A percentile compares a stretch with the other conserved stretches of the same genome.
Conservation (phyloP, 2,888 invertebrate species). For the Aphodius sticticus region DNA sequence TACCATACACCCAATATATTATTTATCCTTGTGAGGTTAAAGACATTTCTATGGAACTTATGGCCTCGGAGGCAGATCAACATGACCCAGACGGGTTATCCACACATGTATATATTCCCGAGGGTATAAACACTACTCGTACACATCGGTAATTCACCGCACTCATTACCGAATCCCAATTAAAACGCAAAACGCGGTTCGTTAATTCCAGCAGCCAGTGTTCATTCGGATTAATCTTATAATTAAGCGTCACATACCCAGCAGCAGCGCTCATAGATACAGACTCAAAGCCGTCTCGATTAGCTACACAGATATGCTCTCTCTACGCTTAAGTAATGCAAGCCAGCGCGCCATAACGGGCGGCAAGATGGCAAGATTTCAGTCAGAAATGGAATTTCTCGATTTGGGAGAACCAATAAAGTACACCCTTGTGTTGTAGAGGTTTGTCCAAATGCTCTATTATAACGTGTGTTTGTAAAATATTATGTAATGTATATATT, state of each 20-base stretch:
- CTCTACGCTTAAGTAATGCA: background rate
- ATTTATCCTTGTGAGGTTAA: background rate
- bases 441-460: no score
- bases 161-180: constrained; percentile 4
- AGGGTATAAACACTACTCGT: background rate
- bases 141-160: background rate
- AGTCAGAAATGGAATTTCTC: no score
- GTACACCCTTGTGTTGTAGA: no score
- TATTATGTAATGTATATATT: no score
- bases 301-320: background rate
- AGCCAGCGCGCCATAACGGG: background rate
- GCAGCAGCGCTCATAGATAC: background rate
- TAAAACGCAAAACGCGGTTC: background rate
- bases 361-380: no score
- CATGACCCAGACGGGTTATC: background rate
- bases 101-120: background rate
- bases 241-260: background rate
- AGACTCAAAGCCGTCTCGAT: background rate
- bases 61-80: background rate
- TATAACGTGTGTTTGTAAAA: no score
- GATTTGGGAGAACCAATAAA: no score
- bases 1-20: background rate
- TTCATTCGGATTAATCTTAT: background rate
- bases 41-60: background rate
- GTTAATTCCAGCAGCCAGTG: background rate